Evolutionary conservation across 2,113 vertebrate genomes (phyloP).

Genomic region (Rhadina sibilatrix): DNA sequence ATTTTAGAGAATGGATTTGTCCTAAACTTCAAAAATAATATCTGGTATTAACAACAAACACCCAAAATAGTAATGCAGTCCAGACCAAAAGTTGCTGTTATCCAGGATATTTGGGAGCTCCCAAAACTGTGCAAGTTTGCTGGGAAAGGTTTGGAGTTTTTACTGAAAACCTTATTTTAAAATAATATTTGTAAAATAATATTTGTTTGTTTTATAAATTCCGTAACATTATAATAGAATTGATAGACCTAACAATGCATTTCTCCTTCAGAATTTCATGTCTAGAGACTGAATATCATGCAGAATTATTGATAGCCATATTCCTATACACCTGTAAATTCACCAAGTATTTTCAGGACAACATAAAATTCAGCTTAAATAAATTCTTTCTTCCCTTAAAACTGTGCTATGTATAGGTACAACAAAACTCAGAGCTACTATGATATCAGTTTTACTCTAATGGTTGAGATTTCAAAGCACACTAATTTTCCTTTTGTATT

Average conservation of each 20-base stretch:
- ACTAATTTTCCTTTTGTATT: background rate
- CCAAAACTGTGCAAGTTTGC: background rate
- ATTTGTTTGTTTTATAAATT: background rate
- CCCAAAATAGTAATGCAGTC: background rate
- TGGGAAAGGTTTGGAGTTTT: background rate
- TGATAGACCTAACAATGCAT: background rate
- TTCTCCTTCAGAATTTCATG: background rate
- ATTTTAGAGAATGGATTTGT: background rate
- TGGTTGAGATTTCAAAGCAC: background rate
- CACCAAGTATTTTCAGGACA: background rate
- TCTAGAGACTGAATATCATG: background rate
- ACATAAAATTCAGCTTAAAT: background rate
- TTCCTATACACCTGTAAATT: background rate
- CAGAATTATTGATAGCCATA: background rate
- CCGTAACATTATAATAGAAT: background rate
- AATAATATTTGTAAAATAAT: background rate
- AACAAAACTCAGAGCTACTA: accelerated
- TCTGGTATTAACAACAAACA: background rate
- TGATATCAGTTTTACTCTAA: background rate
- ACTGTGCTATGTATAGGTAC: background rate
- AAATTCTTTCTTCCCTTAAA: background rate
- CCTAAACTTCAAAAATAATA: background rate
- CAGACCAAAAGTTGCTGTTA: background rate
- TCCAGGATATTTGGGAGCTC: background rate
- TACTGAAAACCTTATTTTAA: background rate